Base-by-base conservation (phyloP, 2,888 invertebrate species). In the Zonitis immaculata region DNA sequence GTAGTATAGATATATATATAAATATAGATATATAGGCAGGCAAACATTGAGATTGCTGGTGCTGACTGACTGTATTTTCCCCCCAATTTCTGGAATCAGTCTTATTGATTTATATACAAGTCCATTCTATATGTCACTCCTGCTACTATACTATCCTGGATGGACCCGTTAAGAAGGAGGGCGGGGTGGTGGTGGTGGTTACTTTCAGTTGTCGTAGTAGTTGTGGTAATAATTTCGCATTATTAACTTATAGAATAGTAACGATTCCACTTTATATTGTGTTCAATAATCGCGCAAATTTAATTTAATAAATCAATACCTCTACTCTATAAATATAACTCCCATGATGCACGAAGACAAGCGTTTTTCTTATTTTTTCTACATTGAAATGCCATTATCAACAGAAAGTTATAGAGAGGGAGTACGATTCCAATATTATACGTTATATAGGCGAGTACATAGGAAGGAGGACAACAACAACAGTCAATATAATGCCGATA, bases 31-130 rank as follows among this genome's bases (percentile, higher is more conserved):
- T 43, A 47, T 61, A 59, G 16, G 64, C 66, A 68, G 67, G 69
- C 70, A 70, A 71, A 70, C 71, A 70, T 70, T 67, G 69, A 69
- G 68, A 70, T 71, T 70, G 70, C 68, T 67, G 44, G 1, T 51
- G 52, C 57, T 61, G 59, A 52, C 52, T 52, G 56, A 48, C 51
- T 57, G 56, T 59, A 58, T 54, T 49, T 47, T 51, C 60, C 65
- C 58, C 61, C 61, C 64, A 60, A n/a, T 55, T 64, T 65, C 66
- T 64, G 64, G 63, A 66, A 71, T 71, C 65, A 68, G 68, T 70
- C 70, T n/a, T 72, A 72, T 72, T 72, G 72, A 72, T 72, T 71
- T 71, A 71, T 71, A 69, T 69, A n/a, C n/a, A n/a, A 62, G 66
- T 66, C 66, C 67, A 64, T 66, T 64, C 65, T 25, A 44, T 60